Evolutionary conservation across 2,113 vertebrate genomes (phyloP), one percentile per base, ranked within the genome.

Genomic region (Leucopsar rothschildi): DNA sequence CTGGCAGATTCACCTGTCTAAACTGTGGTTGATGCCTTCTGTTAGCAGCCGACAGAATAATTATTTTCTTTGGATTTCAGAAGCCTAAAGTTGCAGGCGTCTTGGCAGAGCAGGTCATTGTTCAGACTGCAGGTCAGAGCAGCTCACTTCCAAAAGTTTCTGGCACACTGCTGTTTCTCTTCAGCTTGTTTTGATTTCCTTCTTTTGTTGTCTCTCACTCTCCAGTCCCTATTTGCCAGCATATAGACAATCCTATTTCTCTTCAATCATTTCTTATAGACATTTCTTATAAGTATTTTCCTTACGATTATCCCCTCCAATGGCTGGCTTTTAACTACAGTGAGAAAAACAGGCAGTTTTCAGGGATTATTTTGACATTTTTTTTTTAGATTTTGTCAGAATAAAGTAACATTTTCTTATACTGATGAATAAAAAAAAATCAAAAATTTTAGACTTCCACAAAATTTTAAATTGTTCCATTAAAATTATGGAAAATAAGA

Each of bases 51-150:
- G 16, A 55, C 10, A 76, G 27, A 86, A 60, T 27, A 35, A 59
- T 57, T 90, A 47, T 92, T 93, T 90, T 81, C 55, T 86, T 82
- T 79, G 71, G 63, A 66, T 83, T 92, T 86, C 60, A 59, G 68
- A 73, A 88, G 7, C 59, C 37, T 68, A 9, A 82, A 84, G 8
- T 76, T 82, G 16, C 47, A 90, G 55, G 16, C 1, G 0, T 61
- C 37, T 77, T 90, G 88, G 75, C 75, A 92, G 45, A 82, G 28
- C 25, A 29, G 55, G 37, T 69, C 63, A 23, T 10, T 83, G 31
- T 6, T 53, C 61, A 65, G 47, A 39, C 64, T 39, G 23, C 12
- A n/a, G 64, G 47, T 61, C 70, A 90, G 70, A 82, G 23, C 15
- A 53, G 42, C 21, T 69, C 70, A 42, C 5, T 83, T 52, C 35